Percentiles rank a stretch among this genome's conserved stretches.
Evolutionary conservation across 2,113 vertebrate species (phyloP).

Genomic region (Eclectus roratus): DNA sequence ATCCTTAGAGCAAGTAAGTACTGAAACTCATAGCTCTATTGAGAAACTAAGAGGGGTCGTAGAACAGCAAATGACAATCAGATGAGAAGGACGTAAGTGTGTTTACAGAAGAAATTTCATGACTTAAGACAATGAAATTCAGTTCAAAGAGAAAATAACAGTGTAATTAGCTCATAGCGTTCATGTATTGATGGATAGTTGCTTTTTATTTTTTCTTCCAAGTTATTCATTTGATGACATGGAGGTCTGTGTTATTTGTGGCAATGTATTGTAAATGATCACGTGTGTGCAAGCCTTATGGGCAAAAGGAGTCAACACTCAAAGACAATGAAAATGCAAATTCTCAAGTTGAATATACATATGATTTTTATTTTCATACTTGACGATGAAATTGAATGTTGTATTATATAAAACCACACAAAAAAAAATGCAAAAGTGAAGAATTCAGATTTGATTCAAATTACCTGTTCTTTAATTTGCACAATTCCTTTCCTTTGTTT

Average conservation of each 20-base stretch:
- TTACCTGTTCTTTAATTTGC: background rate
- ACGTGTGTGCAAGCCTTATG: background rate
- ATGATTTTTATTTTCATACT: background rate
- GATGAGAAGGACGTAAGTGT: background rate
- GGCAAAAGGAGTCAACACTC: background rate
- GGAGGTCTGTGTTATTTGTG: background rate
- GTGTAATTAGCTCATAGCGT: background rate
- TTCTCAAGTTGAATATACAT: background rate
- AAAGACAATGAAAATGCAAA: background rate
- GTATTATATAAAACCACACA: background rate
- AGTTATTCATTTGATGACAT: background rate
- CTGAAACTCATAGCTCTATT: background rate
- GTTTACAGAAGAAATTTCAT: background rate
- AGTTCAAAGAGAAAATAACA: background rate
- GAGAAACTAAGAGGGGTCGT: background rate
- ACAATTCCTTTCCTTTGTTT: background rate
- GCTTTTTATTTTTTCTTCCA: background rate
- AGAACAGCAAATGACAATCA: background rate
- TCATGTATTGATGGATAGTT: background rate
- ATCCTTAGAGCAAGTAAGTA: conserved; percentile 99
- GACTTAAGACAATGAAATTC: background rate
- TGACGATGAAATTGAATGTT: background rate
- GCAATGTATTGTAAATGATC: background rate
- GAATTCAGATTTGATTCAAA: background rate
- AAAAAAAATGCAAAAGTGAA: background rate